Evolutionary conservation across 2,113 vertebrate species (phyloP).

Genomic region (Etia nguti): DNA sequence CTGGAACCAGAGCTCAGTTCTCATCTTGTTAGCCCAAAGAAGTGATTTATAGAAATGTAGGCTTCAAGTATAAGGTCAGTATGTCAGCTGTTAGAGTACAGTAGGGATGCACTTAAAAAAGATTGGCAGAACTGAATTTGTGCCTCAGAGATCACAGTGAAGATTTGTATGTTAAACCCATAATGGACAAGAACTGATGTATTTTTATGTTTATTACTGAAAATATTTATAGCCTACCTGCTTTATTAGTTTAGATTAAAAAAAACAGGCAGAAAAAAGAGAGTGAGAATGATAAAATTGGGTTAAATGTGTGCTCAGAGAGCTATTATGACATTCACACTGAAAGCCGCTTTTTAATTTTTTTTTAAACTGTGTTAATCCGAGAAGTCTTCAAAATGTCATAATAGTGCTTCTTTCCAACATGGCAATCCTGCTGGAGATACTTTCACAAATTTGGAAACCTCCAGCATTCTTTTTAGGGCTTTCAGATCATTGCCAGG

Average conservation of each 20-base stretch:
- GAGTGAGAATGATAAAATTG: neutral
- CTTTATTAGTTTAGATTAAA: neutral
- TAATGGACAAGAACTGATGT: neutral
- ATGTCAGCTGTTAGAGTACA: neutral
- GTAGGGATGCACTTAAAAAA: neutral
- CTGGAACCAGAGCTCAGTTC: neutral
- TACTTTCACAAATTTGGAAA: conserved; percentile 33
- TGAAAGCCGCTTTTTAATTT: neutral
- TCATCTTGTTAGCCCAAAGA: neutral
- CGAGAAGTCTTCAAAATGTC: neutral
- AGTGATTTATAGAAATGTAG: neutral
- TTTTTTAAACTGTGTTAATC: neutral
- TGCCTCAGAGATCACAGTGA: neutral
- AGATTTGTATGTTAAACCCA: neutral
- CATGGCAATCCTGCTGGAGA: neutral
- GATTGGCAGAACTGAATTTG: neutral
- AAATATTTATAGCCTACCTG: neutral
- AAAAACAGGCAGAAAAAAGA: neutral
- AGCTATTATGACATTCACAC: neutral
- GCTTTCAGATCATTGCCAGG: conserved; percentile 29
- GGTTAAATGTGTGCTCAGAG: neutral
- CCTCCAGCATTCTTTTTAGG: conserved; percentile 2
- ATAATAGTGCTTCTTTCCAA: neutral
- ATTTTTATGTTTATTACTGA: neutral
- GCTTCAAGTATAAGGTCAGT: neutral